phyloP scores from a whole-genome alignment of 2,797 vertebrate species.

The Takifugu rubripes region DNA sequence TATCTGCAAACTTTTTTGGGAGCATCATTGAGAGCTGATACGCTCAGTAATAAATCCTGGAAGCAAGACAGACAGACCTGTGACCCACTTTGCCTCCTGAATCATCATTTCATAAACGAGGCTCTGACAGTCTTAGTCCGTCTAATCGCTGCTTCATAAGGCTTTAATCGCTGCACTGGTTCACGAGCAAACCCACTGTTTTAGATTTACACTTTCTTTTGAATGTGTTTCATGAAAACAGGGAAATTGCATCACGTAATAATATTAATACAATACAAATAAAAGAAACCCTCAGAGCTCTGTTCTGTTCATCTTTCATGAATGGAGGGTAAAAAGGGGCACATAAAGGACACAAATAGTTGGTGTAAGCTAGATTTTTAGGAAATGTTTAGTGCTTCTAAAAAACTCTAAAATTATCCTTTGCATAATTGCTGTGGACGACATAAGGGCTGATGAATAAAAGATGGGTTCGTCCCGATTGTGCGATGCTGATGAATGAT shows the following conservation, averaged over 20 bases:
- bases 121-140: constrained; percentile 40
- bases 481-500: no score
- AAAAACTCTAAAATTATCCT: no score
- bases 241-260: neutral
- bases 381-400: no score
- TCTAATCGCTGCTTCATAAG: constrained; percentile 35
- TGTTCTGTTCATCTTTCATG: no score
- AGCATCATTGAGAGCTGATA: neutral
- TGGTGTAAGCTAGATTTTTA: no score
- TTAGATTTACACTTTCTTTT: neutral
- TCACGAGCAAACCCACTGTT: constrained; percentile 2
- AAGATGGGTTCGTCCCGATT: no score
- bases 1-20: neutral
- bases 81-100: constrained; percentile 50
- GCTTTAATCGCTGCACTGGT: constrained; percentile 5
- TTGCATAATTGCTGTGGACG: no score
- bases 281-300: no score
- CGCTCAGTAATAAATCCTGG: neutral
- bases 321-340: no score
- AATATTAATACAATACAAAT: no score
- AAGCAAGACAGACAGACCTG: constrained; percentile 11
- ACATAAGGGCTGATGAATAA: no score
- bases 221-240: neutral
- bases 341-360: no score
- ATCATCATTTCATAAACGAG: constrained; percentile 51